Base-by-base conservation (phyloP, 2,888 invertebrate genomes). In the Strigamia crassipes region DNA sequence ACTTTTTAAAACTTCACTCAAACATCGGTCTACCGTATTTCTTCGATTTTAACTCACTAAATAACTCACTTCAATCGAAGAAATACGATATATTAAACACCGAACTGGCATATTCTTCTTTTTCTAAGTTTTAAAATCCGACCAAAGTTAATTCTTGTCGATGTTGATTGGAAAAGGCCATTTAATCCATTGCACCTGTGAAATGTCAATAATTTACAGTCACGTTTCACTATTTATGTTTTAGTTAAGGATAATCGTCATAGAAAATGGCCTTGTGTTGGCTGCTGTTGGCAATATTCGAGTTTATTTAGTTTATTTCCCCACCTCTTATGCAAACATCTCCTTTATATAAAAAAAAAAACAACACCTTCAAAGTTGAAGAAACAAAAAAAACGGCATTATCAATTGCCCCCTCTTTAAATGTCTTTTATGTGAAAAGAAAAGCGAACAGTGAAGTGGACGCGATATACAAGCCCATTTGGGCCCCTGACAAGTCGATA, bases 401-500 rank as follows among this genome's bases (percentile, higher is more conserved):
- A 46, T 18, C 56, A 56, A 56, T 18, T 18, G 27, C 31, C 12
- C 31, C 78, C 78, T 31, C 78, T 77, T 77, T 15, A 38, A 38
- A n/a, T 27, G 18, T 38, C 78, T 27, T 27, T 77, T 27, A 38
- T 18, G 8, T 27, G 6, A 27, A 27, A 13, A 21, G 23, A 34
- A 66, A 81, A 66, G 38, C 23, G 27, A 31, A 81, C 38, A 73
- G 38, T 78, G 41, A 42, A 78, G 42, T 78, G 79, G 79, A 78
- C 41, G 31, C 41, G 31, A 42, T 42, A 78, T 38, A 73, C 73
- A 73, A 73, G 73, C 73, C 73, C 73, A 73, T 73, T 73, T 73
- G 73, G 73, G 73, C 73, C 31, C 31, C 31, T 73, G 73, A 73
- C 73, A 73, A 73, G 73, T 73, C 56, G 80, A 80, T 80, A 80